Base-by-base conservation (phyloP, 2,113 vertebrate genomes). In the Boleophthalmus pectinirostris region DNA sequence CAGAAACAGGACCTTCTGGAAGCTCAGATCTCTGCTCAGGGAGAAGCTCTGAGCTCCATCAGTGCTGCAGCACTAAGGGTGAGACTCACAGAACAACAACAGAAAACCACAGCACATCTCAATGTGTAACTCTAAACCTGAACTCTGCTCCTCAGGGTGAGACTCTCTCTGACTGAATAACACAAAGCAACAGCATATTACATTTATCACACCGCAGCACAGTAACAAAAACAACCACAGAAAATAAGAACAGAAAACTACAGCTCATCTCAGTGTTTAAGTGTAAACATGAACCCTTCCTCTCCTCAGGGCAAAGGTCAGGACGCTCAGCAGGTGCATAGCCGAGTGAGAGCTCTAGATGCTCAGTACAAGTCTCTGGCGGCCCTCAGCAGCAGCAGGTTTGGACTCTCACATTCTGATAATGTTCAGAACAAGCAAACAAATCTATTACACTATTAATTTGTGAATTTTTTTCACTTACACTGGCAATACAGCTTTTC, bases 1-100 rank as follows among this genome's bases (percentile, higher is more conserved):
- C 95, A 96, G 86, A 94, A 93, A 38, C 96, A 98, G 23, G 90
- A 94, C 57, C 90, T 98, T 47, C 58, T 96, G 78, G 94, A 96
- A 69, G 92, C 93, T 0, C 96, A 95, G 80, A 93, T 96, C 82
- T 93, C 87, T 0, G 90, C 92, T 45, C 94, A 93, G 1, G 94
- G 91, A n/a, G 93, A 94, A 61, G 92, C 87, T 9, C 69, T 96
- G 81, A 73, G 24, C 24, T 64, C 81, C 13, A 93, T 97, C 69
- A 91, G 84, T 63, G 83, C 78, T 66, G 87, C 75, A 69, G 88
- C 90, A 0, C 66, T 90, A 20, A 86, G 85, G 81, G 89, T 15
- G 5, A n/a, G 5, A 54, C n/a, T 21, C n/a, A 56, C 53, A 9
- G 1, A 11, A 56, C 7, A 10, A 56, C 9, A 54, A 8, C 18